Evolutionary conservation across 2,797 vertebrate genomes (phyloP).

Genomic region (Leucoraja ocellata): DNA sequence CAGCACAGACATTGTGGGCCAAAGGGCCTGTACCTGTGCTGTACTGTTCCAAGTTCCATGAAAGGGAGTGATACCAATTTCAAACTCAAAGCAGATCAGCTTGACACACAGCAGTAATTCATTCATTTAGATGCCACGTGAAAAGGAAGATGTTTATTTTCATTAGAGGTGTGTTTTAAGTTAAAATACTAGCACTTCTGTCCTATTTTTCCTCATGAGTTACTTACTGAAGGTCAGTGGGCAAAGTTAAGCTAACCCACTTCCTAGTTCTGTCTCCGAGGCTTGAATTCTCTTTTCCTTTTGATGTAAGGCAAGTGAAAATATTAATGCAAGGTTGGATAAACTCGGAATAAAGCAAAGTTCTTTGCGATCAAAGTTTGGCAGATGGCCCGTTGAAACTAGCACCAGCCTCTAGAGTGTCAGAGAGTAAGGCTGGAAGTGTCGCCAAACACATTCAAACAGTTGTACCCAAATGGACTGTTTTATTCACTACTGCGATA

Average conservation of each 20-base stretch:
- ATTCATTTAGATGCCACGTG: background rate
- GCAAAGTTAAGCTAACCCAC: background rate
- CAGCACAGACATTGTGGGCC: no score
- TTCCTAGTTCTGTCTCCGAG: background rate
- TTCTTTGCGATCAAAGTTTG: background rate
- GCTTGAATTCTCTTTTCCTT: background rate
- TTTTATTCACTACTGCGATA: background rate
- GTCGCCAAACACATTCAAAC: background rate
- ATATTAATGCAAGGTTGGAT: background rate
- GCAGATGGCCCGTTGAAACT: no score
- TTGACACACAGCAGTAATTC: no score
- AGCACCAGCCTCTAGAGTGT: no score
- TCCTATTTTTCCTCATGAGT: background rate
- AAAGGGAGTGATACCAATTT: background rate
- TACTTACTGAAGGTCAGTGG: background rate
- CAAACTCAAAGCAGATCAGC: background rate
- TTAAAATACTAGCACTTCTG: background rate
- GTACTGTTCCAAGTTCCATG: no score
- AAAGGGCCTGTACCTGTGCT: no score
- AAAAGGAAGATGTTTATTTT: background rate
- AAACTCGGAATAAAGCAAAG: background rate
- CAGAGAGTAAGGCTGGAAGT: no score
- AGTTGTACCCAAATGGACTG: background rate
- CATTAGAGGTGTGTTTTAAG: background rate
- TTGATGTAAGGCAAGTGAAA: background rate